Evolutionary conservation across 23 tunicate species (phyloP).

Genomic region (Aplidium turbinatum): DNA sequence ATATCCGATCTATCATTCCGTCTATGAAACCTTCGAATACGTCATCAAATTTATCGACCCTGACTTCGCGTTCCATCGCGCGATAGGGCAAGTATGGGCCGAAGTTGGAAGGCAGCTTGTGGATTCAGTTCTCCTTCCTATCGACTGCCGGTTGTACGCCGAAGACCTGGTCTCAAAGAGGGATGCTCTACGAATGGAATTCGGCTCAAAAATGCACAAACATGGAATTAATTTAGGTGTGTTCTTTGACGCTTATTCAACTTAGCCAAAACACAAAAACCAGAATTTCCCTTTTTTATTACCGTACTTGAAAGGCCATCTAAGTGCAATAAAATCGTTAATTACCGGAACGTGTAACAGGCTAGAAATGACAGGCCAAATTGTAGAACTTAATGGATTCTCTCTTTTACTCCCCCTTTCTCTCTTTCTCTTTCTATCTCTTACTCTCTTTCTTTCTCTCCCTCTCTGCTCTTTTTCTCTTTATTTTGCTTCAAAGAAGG

Average conservation of each 20-base stretch:
- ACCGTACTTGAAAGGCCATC: too few relatives aligned
- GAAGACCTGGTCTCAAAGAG: constrained; percentile 3
- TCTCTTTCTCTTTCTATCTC: too few relatives aligned
- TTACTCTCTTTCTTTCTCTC: too few relatives aligned
- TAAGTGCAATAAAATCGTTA: too few relatives aligned
- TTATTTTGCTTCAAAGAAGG: too few relatives aligned
- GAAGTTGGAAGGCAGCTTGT: constrained; percentile 51
- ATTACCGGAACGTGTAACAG: too few relatives aligned
- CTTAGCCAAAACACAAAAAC: too few relatives aligned
- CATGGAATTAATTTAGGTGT: constrained; percentile 52
- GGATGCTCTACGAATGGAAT: not conserved
- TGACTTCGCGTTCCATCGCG: constrained; percentile 37
- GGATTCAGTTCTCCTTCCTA: constrained; percentile 44
- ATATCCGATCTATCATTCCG: constrained; percentile 71
- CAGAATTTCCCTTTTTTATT: too few relatives aligned
- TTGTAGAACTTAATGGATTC: too few relatives aligned
- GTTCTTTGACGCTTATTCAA: not conserved
- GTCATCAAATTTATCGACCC: constrained; percentile 61
- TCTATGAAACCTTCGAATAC: constrained; percentile 57
- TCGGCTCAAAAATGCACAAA: constrained; percentile 6
- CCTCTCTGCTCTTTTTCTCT: too few relatives aligned
- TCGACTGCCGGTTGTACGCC: constrained; percentile 34
- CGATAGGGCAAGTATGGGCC: constrained; percentile 46
- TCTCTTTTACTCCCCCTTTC: too few relatives aligned
- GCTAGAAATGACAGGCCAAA: too few relatives aligned